Evolutionary conservation across 2,797 vertebrate species (phyloP).

Genomic region (Helicolenus hilgendorfi): DNA sequence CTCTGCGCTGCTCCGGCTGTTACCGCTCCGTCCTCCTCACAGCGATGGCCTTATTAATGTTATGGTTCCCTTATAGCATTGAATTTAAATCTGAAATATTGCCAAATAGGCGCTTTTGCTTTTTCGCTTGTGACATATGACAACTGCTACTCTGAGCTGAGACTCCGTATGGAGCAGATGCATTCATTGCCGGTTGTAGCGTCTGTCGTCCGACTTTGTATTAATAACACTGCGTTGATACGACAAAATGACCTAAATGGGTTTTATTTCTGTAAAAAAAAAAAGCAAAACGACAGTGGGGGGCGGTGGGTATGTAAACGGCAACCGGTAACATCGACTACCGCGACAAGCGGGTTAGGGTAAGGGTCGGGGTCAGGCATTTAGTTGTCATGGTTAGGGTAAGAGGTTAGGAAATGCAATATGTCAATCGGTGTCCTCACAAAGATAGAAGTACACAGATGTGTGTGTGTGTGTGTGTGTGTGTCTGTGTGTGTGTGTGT

Average conservation of each 20-base stretch:
- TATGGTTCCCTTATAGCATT: not conserved
- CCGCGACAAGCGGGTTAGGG: not conserved
- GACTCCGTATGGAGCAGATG: not conserved
- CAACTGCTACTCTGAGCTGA: not conserved
- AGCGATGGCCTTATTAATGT: not conserved
- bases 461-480: not conserved
- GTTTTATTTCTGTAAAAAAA: not conserved
- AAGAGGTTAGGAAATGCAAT: too few species aligned
- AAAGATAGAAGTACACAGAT: too few species aligned
- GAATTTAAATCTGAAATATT: not conserved
- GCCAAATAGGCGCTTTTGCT: accelerated
- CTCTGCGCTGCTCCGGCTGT: not conserved
- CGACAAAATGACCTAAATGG: not conserved
- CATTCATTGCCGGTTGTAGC: not conserved
- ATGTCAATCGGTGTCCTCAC: too few species aligned
- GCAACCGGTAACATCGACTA: accelerated
- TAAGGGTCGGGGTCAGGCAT: not conserved
- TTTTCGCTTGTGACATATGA: not conserved
- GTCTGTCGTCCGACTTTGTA: not conserved
- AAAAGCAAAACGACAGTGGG: not conserved
- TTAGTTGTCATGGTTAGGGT: too few species aligned
- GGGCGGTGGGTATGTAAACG: not conserved
- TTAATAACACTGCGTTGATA: not conserved
- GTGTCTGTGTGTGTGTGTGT: not conserved
- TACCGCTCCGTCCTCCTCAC: too few species aligned